Evolutionary conservation across 2,888 invertebrate genomes (phyloP), one percentile per base, ranked within the genome.

Genomic region (Cyrtodaria siliqua): DNA sequence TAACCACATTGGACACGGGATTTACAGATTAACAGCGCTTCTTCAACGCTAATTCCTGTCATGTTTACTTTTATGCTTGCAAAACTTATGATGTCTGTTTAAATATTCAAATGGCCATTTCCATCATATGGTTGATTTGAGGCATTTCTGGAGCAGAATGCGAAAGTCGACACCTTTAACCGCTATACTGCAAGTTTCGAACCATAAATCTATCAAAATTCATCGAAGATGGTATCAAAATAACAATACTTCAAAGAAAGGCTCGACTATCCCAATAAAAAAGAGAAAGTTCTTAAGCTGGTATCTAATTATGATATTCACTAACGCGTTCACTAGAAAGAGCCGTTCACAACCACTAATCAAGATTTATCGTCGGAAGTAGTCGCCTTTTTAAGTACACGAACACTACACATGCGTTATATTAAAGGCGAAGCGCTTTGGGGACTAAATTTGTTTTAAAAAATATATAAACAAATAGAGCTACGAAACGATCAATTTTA

Each of bases 131-230:
- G 40, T n/a, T 57, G 49, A 68, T 57, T 57, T 44, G 49, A 42
- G 18, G 40, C 56, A 63, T 56, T 53, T 63, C 44, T 38, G 44
- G 42, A 27, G 57, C 40, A 29, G 50, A 42, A 40, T 53, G 40
- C 49, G 47, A 67, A 59, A 74, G 67, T 57, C 57, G 50, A 56
- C 62, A 56, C 33, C 50, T 67, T 8, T 67, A 62, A 62, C 73
- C 62, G 73, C 56, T 67, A 67, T 47, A 60, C 56, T 61, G 73
- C 61, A 71, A 71, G 64, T 56, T 42, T 40, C 18, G 24, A 57
- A 6, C 33, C 71, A 64, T 71, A 71, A 71, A 71, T 63, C 71
- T 64, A 61, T 71, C 71, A 63, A 71, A 71, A 71, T 29, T 52
- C 64, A 64, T 71, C 52, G 64, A 56, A 40, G 49, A 23, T 50